Base-by-base conservation (phyloP, 1,140 invertebrate species). In the Diprion similis region DNA sequence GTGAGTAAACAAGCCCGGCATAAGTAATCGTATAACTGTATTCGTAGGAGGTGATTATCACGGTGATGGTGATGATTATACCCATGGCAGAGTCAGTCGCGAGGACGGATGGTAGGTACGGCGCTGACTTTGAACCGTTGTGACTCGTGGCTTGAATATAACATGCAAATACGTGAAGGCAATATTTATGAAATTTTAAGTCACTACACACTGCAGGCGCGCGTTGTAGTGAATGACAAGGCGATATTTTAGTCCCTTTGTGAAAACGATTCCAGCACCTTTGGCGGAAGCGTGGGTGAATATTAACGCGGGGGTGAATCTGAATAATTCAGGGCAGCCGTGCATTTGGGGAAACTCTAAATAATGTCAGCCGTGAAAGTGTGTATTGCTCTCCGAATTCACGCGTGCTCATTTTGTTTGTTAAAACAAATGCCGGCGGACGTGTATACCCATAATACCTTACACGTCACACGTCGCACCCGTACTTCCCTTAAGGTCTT, bases 181-280 rank as follows among this genome's bases (percentile, higher is more conserved):
- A 68, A 68, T 68, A 68, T 68, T 68, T 68, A 68, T 68, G 19
- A 68, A 18, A 19, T 68, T 68, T 68, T 64, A 64, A 64, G 66
- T 9, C 18, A 45, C 18, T 68, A 18, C 66, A 68, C 66, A 45
- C 24, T 37, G 24, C 24, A 37, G 24, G 24, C 24, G 37, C 66
- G 37, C 66, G 66, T 68, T 68, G 66, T 68, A 11, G 37, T 68
- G 13, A 68, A 68, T 18, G 66, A 68, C 66, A 13, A 68, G 7
- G 66, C 66, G 66, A 68, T 68, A 68, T 68, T 68, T 68, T 68
- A 68, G 66, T 68, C 66, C 66, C 66, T 68, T 68, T 68, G 66
- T 68, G 66, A 68, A 68, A 68, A 68, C 17, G 66, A 68, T 68
- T 68, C 66, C 19, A 18, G 66, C 66, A 68, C 66, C 66, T 68